These are phyloP conservation scores for Rhaphigaster nebulosa DNA, from an alignment of 2,888 invertebrate genomes.

Conservation along the genomic window DNA sequence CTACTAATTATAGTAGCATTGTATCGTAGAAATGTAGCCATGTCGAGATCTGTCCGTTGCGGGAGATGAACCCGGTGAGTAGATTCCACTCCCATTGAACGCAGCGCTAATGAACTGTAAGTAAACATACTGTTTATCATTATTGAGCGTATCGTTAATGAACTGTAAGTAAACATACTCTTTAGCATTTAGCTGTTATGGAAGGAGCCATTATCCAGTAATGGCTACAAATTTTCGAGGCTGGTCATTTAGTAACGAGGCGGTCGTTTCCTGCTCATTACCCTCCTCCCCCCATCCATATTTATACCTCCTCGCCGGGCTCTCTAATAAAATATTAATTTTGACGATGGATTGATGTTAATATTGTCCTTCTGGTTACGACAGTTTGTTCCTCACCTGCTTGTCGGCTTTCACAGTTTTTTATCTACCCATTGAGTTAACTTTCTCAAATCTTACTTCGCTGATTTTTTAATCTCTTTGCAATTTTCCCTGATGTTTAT, in stretches of 20 bases:
- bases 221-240: constrained; percentile 40
- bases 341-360: background rate
- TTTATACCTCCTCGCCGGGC: background rate
- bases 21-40: background rate
- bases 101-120: constrained; percentile 17
- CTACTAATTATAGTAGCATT: background rate
- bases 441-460: background rate
- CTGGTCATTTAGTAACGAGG: constrained; percentile 40
- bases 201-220: constrained; percentile 33
- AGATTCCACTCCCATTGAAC: background rate
- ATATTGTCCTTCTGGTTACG: constrained; percentile 4
- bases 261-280: constrained; percentile 36
- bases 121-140: constrained; percentile 38
- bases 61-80: too few species aligned
- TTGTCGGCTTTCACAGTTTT: background rate
- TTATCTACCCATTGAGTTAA: background rate
- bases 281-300: constrained; percentile 2
- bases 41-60: background rate
- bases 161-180: constrained; percentile 37
- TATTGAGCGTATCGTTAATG: constrained; percentile 40
- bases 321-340: constrained; percentile 19
- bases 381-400: constrained; percentile 5
- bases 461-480: background rate
- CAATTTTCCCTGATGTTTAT: too few species aligned
- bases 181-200: constrained; percentile 41